A percentile compares a stretch with the other conserved stretches of the same genome.
These are phyloP conservation scores for Cryptocephalus moraei DNA, from an alignment of 2,888 invertebrate genomes.

Conservation along the genomic window DNA sequence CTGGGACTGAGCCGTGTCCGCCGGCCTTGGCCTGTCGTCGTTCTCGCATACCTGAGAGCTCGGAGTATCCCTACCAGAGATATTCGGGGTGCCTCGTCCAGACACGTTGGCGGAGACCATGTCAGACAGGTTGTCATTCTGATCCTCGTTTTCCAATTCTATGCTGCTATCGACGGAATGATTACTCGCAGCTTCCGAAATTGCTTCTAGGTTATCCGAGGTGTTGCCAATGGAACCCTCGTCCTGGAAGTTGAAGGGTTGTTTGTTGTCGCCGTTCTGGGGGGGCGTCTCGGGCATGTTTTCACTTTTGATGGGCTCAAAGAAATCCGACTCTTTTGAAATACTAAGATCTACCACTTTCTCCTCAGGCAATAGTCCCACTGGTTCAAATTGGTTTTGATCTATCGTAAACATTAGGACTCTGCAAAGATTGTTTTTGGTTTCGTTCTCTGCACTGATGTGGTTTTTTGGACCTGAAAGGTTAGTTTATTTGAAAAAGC, in stretches of 20 bases:
- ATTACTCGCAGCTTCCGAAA: slow-evolving; percentile 92
- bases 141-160: slow-evolving; percentile 58
- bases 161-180: slow-evolving; percentile 88
- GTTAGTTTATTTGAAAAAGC: background rate
- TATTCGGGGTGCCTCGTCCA: slow-evolving; percentile 79
- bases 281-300: slow-evolving; percentile 4
- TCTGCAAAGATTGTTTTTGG: slow-evolving; percentile 15
- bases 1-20: slow-evolving; percentile 39
- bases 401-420: slow-evolving; percentile 64
- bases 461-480: background rate
- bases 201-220: slow-evolving; percentile 88
- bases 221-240: slow-evolving; percentile 88
- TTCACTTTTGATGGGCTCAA: slow-evolving; percentile 5
- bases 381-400: slow-evolving; percentile 22
- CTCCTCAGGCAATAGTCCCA: slow-evolving; percentile 48
- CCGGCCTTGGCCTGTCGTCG: slow-evolving; percentile 43
- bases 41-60: slow-evolving; percentile 72
- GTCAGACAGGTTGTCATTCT: slow-evolving; percentile 71
- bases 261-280: slow-evolving; percentile 18
- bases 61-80: slow-evolving; percentile 93
- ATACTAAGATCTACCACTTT: slow-evolving; percentile 44
- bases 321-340: slow-evolving; percentile 18
- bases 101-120: slow-evolving; percentile 97
- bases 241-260: slow-evolving; percentile 75
- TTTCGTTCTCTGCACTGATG: slow-evolving; percentile 6